These are phyloP conservation scores for Mactromeris polynyma DNA, from an alignment of 2,888 invertebrate species.

Conservation along the genomic window DNA sequence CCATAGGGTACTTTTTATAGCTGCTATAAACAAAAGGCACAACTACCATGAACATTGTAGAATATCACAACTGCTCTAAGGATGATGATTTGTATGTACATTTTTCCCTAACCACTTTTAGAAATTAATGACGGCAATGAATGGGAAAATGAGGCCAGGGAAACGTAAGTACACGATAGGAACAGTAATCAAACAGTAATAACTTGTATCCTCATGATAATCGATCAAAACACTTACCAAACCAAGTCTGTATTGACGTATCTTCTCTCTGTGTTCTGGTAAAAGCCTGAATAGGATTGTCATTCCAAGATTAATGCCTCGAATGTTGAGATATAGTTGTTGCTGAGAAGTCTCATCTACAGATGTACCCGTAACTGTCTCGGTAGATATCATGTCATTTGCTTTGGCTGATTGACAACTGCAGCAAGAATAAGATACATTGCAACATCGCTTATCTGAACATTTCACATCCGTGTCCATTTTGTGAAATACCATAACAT, in stretches of 20 bases:
- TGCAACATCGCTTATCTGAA: background rate
- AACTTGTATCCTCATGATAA: too few relatives aligned
- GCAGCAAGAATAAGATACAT: background rate
- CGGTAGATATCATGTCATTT: background rate
- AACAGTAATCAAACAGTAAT: too few relatives aligned
- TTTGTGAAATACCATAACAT: background rate
- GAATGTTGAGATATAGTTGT: conserved; percentile 17
- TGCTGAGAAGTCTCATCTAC: background rate
- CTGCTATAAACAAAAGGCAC: too few relatives aligned
- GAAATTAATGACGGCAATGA: too few relatives aligned
- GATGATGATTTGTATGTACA: too few relatives aligned
- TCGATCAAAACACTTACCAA: conserved; percentile 47
- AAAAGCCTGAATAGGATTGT: conserved; percentile 48
- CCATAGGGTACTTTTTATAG: too few relatives aligned
- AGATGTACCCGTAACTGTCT: background rate
- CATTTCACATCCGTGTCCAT: background rate
- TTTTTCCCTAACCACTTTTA: too few relatives aligned
- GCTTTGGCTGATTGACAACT: background rate
- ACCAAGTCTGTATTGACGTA: conserved; percentile 49
- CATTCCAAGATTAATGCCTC: conserved; percentile 45
- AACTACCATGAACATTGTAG: too few relatives aligned
- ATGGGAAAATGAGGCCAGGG: too few relatives aligned
- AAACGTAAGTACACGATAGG: too few relatives aligned
- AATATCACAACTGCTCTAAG: too few relatives aligned
- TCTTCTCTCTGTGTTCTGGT: conserved; percentile 57